Conservation (phyloP, 2,797 vertebrate species). For the Phaenicophaeus curvirostris region DNA sequence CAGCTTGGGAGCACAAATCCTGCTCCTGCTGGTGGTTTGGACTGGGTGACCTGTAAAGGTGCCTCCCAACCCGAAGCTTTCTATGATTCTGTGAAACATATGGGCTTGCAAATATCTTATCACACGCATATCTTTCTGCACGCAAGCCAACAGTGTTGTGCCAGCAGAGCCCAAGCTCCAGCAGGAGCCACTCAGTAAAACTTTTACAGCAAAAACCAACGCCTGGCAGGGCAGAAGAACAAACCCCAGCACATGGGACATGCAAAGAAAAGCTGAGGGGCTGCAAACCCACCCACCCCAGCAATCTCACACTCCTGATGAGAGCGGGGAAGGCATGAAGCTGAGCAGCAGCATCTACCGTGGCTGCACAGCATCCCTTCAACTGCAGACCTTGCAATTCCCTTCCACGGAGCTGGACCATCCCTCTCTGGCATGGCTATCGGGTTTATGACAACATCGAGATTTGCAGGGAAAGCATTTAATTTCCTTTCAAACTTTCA, state of each 20-base stretch:
- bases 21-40: too few species aligned
- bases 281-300: not conserved
- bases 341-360: not conserved
- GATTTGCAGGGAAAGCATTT: not conserved
- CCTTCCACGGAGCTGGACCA: not conserved
- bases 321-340: not conserved
- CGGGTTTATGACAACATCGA: not conserved
- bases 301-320: not conserved
- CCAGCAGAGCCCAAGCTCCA: not conserved
- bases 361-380: not conserved
- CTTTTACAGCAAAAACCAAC: not conserved
- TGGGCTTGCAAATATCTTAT: not conserved
- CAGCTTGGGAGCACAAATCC: not conserved
- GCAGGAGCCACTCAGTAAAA: not conserved
- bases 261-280: not conserved
- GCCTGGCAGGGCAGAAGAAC: not conserved
- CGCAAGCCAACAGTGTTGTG: not conserved
- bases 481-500: not conserved
- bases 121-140: rapidly evolving
- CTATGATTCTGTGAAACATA: not conserved
- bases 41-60: too few species aligned
- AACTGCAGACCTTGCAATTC: not conserved
- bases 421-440: not conserved
- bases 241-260: not conserved
- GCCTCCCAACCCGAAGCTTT: too few species aligned